Conservation (phyloP, 2,113 vertebrate species). For the Odocoileus virginianus region DNA sequence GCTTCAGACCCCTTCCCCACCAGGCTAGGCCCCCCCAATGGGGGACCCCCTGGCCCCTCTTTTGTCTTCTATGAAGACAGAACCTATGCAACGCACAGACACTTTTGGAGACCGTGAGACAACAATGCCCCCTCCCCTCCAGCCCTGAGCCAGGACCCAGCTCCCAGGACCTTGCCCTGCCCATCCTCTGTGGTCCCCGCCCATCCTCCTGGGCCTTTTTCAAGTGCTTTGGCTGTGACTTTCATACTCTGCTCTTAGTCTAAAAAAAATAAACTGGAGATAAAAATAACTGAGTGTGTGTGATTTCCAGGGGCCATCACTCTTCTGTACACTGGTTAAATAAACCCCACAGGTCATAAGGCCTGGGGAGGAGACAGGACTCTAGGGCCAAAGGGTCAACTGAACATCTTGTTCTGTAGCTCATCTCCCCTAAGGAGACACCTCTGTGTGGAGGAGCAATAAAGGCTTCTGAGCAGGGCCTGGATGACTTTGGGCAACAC, state of each 20-base stretch:
- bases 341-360: neutral
- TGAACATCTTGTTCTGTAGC: neutral
- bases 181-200: constrained; percentile 48
- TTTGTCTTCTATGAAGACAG: constrained; percentile 87
- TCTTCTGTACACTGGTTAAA: neutral
- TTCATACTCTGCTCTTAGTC: constrained; percentile 88
- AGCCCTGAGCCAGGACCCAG: constrained; percentile 30
- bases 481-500: neutral
- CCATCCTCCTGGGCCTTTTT: constrained; percentile 78
- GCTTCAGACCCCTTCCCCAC: constrained; percentile 49
- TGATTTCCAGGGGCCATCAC: constrained; percentile 27
- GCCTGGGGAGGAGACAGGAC: neutral
- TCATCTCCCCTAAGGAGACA: neutral
- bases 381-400: neutral
- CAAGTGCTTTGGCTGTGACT: constrained; percentile 86
- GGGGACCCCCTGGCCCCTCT: constrained; percentile 71
- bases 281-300: constrained; percentile 66
- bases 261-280: constrained; percentile 82
- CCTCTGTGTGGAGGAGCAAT: neutral
- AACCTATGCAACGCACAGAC: constrained; percentile 90
- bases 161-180: constrained; percentile 30
- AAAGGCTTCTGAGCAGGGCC: neutral
- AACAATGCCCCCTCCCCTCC: constrained; percentile 48
- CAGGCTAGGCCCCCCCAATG: constrained; percentile 33
- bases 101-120: constrained; percentile 80